Evolutionary conservation across 2,888 invertebrate species (phyloP).

Genomic region (Nephrocerus scutellatus): DNA sequence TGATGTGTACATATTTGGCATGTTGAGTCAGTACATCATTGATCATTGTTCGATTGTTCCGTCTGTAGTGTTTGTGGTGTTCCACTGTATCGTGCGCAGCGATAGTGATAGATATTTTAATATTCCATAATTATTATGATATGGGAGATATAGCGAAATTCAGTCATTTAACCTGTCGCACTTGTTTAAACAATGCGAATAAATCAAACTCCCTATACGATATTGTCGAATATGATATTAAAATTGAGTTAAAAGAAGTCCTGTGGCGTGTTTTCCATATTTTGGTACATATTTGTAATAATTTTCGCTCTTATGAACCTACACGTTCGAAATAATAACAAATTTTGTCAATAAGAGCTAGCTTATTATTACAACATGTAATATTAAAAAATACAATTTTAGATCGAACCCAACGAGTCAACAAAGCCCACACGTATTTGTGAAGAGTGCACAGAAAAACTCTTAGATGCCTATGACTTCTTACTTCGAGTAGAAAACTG

Average conservation of each 20-base stretch:
- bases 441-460: constrained; percentile 31
- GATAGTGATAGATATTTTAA: too few species aligned
- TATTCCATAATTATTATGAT: too few species aligned
- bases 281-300: too few species aligned
- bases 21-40: too few species aligned
- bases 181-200: constrained; percentile 31
- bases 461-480: constrained; percentile 37
- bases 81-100: too few species aligned
- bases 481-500: constrained; percentile 33
- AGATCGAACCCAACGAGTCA: constrained; percentile 27
- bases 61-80: too few species aligned
- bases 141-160: constrained; percentile 16
- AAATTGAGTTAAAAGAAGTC: constrained; percentile 30
- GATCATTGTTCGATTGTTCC: too few species aligned
- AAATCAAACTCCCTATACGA: constrained; percentile 32
- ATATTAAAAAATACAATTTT: background rate
- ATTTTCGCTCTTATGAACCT: too few species aligned
- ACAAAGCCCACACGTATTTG: constrained; percentile 33
- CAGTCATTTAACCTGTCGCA: constrained; percentile 29
- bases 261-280: constrained; percentile 31
- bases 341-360: too few species aligned
- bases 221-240: constrained; percentile 31
- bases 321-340: too few species aligned
- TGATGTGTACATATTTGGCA: too few species aligned
- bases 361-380: background rate